phyloP scores from a whole-genome alignment of 2,888 invertebrate genomes.

The Morinoia aosen region DNA sequence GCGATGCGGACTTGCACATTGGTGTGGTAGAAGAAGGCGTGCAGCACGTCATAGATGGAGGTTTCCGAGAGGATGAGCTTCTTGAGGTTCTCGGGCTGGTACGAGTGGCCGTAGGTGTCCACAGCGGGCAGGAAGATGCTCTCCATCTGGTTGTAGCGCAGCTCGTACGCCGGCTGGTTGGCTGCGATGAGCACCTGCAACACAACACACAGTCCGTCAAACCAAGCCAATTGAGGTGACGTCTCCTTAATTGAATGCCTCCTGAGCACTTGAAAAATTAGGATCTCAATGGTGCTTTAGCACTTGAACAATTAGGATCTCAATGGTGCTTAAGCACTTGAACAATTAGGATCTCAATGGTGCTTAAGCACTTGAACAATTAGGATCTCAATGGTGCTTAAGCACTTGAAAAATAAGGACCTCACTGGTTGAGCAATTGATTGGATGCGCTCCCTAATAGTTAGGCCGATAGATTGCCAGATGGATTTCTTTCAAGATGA shows the following conservation, averaged over 20 bases:
- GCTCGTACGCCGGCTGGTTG: slow-evolving; percentile 96
- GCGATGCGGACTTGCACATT: slow-evolving; percentile 94
- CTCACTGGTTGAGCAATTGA: background rate
- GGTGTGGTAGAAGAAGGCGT: slow-evolving; percentile 97
- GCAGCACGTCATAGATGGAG: slow-evolving; percentile 97
- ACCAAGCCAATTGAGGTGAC: background rate
- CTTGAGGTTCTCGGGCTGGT: slow-evolving; percentile 96
- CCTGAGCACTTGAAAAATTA: background rate
- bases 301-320: background rate
- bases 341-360: too few species aligned
- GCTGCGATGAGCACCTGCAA: slow-evolving; percentile 86
- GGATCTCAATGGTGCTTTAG: background rate
- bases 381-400: too few species aligned
- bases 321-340: too few species aligned
- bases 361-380: too few species aligned
- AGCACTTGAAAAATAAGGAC: too few species aligned
- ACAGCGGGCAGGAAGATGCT: slow-evolving; percentile 98
- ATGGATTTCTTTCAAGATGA: too few species aligned
- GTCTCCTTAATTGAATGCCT: background rate
- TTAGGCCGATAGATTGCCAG: too few species aligned
- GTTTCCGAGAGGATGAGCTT: slow-evolving; percentile 97
- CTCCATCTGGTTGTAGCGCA: slow-evolving; percentile 99
- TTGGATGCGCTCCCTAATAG: background rate
- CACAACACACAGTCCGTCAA: background rate
- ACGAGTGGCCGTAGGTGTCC: slow-evolving; percentile 98